Base-by-base conservation (phyloP, 2,888 invertebrate species). In the Ophonus ardosiacus region DNA sequence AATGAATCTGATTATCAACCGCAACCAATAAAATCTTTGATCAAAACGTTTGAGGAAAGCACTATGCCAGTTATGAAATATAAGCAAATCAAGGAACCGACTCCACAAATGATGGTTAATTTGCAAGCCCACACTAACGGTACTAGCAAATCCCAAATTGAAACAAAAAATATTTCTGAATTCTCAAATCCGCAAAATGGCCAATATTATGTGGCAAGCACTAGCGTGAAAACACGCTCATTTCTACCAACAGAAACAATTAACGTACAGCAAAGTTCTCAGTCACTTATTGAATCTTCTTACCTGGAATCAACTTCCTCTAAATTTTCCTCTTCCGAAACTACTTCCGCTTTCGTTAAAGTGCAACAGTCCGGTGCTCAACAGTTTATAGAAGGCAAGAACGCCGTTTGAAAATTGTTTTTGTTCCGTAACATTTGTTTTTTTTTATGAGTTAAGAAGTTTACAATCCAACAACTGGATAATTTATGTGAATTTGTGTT, bases 21-120 rank as follows among this genome's bases (percentile, higher is more conserved):
- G 88, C 88, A 92, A 78, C 92, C 92, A 31, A 92, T 93, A 0
- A 92, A 90, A 86, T 89, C 89, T 74, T 88, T 95, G 43, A 94
- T 95, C 76, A 92, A 92, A 86, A 93, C 92, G 87, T 95, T 94
- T 87, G 94, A 95, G 88, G 93, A 94, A 88, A 93, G 93, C n/a
- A 92, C 92, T n/a, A 90, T 92, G 89, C 93, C 94, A 0, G 88
- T 91, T 5, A 90, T 93, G 88, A 92, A 92, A 84, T 92, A 92
- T 87, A 93, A 93, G 87, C 92, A 93, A 87, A 91, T 92, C 10
- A n/a, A 61, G 13, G 84, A 84, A 61, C 78, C 84, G n/a, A 51
- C 84, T 17, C 15, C 84, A 8, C 65, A 84, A 21, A 6, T 78
- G 17, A 63, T 84, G 15, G 78, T 78, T 24, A 84, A 74, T 31